Evolutionary conservation across 2,797 vertebrate genomes (phyloP).

Genomic region (Hapalemur alaotrensis): DNA sequence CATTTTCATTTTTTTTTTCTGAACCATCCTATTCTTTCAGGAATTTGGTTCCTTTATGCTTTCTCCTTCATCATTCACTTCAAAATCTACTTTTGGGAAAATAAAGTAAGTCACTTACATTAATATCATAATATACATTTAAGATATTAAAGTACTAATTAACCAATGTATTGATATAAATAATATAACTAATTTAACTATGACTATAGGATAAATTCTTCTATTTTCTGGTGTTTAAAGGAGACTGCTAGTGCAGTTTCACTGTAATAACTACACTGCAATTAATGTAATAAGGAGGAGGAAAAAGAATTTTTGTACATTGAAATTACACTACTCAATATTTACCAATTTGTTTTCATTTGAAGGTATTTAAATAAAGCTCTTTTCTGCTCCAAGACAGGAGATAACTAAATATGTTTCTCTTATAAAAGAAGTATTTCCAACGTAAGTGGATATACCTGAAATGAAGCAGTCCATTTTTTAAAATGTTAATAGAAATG

Average conservation of each 20-base stretch:
- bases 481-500: background rate
- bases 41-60: background rate
- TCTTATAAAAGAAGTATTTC: background rate
- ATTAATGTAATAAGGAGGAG: background rate
- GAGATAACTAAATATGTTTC: background rate
- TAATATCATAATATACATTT: background rate
- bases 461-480: background rate
- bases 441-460: background rate
- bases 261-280: background rate
- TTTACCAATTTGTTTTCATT: background rate
- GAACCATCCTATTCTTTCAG: background rate
- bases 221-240: background rate
- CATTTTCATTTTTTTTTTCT: background rate
- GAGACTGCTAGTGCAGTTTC: background rate
- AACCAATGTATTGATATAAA: background rate
- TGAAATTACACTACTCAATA: background rate
- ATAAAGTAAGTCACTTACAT: background rate
- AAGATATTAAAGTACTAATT: background rate
- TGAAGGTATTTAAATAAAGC: background rate
- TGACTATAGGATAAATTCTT: background rate
- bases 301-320: background rate
- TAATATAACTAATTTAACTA: background rate
- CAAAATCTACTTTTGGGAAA: background rate
- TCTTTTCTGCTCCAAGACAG: background rate
- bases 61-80: background rate